Evolutionary conservation across 64 coral and sea anemone species (phyloP), one percentile per base, ranked within the genome.

Genomic region (Actinia tenebrosa): DNA sequence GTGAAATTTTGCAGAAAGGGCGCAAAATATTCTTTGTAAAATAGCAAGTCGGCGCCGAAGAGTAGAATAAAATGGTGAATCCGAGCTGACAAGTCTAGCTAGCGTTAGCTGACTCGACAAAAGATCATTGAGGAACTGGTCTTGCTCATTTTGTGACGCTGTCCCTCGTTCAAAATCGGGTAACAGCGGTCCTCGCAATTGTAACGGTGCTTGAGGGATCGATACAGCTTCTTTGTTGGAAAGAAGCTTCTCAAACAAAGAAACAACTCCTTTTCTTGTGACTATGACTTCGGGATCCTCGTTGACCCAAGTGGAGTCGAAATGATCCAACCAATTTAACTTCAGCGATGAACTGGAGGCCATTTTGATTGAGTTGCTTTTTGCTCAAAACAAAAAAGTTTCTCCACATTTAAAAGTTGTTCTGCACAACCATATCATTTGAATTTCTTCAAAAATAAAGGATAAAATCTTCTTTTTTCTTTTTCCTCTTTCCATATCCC

Each of bases 11-110:
- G 87, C 84, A 11, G 90, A 89, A 77, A 95, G 71, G 17, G 94
- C 94, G 77, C 53, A 95, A 90, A 92, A 95, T 92, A 92, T 95
- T 78, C 94, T 92, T 52, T 92, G 94, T 84, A 95, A 89, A 16
- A 95, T 84, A 64, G 84, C 87, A 64, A 95, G 87, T 16, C 94
- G 68, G 44, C 94, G 94, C 45, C 94, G 90, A 18, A 95, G 75
- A 46, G 87, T 89, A 15, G 90, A 95, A 87, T 89, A 87, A 89
- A 92, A 95, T 22, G 94, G 94, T 58, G 94, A 95, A 86, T 92
- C 91, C 16, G 87, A 81, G 86, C 94, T 92, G 60, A 89, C 88
- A 10, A 58, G 80, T 84, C 94, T 82, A 72, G 94, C 94, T 86
- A 95, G 87, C 50, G 91, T 89, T 56, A 95, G 63, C 80, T 95